Evolutionary conservation across 2,797 vertebrate genomes (phyloP), one percentile per base, ranked within the genome.

Genomic region (Falco columbarius): DNA sequence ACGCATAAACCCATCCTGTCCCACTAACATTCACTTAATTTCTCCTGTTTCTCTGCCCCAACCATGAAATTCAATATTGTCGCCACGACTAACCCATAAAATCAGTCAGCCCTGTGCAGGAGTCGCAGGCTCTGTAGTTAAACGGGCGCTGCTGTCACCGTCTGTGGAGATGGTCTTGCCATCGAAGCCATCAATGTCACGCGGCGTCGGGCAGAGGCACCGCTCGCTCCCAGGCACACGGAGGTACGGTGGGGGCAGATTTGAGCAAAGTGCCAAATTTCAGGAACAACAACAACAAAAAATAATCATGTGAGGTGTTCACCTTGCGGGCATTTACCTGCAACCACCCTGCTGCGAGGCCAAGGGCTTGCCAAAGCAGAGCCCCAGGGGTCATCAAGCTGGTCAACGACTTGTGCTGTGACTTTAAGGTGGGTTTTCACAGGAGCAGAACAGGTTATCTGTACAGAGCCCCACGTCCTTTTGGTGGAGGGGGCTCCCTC

Each of bases 171-270:
- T 49, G 63, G 49, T 46, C 73, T 56, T 26, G 19, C 15, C 0
- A 0, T 1, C 32, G 74, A 47, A 58, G 81, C 65, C 0, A 1
- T 51, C 82, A 29, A 6, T 0, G 1, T 63, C 38, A 12, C 0
- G 0, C 0, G 12, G 54, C 7, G 10, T 16, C 8, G 23, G 36
- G 54, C 79, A 93, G 71, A 72, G 79, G 20, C 66, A 22, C 32
- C 19, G 2, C 54, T n/a, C 0, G 0, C 42, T 92, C 29, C 62
- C 10, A 38, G 49, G 20, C 3, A 1, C 7, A 54, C 5, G 2
- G 32, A 55, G 55, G 11, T 8, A 34, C 0, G 0, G 61, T 5
- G 12, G 44, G 23, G 51, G 74, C 63, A 89, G 81, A 81, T 42
- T 5, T 2, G 6, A 73, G 42, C 4, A 32, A 20, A 12, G 22